Conservation (phyloP, 2,113 vertebrate species). For the Erpornis zantholeuca region DNA sequence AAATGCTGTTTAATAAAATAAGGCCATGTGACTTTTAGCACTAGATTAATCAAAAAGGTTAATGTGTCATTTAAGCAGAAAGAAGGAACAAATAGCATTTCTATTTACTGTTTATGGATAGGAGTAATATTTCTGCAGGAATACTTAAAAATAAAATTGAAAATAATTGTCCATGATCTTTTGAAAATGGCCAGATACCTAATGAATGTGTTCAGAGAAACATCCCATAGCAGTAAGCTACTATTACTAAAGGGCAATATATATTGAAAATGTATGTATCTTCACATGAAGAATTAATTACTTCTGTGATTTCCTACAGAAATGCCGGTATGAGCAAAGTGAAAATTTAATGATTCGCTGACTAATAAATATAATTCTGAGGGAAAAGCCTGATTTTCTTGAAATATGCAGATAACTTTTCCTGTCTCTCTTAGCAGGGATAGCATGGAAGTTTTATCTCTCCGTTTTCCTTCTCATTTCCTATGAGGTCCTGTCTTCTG, state of each 20-base stretch:
- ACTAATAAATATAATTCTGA: background rate
- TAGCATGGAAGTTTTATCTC: background rate
- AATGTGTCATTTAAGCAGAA: background rate
- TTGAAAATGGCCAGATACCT: background rate
- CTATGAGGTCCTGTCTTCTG: background rate
- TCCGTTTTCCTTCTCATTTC: background rate
- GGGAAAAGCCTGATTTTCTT: background rate
- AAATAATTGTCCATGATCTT: background rate
- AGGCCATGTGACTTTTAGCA: background rate
- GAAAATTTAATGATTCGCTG: background rate
- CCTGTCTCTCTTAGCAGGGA: background rate
- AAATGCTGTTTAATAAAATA: slow-evolving; percentile 36
- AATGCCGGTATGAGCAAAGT: background rate
- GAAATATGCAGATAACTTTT: background rate
- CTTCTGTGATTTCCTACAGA: background rate
- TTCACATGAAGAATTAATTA: background rate
- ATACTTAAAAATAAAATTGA: background rate
- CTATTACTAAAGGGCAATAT: background rate
- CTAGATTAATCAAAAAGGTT: slow-evolving; percentile 20
- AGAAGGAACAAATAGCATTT: background rate
- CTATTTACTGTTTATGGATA: background rate
- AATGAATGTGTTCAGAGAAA: background rate
- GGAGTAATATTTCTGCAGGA: background rate
- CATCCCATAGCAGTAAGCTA: background rate
- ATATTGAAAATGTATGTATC: background rate